A percentile compares a stretch with the other conserved stretches of the same genome.
Evolutionary conservation across 1,140 invertebrate species (phyloP).

Genomic region (Neuroterus valhalla): DNA sequence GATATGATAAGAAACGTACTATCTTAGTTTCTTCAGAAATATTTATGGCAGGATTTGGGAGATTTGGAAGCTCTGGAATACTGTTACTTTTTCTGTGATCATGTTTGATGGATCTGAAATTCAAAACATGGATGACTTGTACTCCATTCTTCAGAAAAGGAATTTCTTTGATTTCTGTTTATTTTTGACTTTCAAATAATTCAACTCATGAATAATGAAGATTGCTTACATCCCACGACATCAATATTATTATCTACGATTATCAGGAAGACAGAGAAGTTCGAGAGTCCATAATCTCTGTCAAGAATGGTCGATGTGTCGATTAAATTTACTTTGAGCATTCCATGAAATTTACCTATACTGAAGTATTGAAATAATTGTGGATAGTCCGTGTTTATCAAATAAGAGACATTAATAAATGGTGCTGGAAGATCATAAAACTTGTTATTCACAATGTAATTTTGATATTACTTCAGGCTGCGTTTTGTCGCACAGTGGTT

Average conservation of each 20-base stretch:
- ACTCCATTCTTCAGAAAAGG: too few relatives aligned
- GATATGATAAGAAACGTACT: slow-evolving; percentile 55
- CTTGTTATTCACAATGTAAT: neutral
- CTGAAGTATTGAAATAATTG: slow-evolving; percentile 71
- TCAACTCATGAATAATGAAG: slow-evolving; percentile 12
- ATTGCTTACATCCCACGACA: slow-evolving; percentile 63
- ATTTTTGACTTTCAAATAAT: too few relatives aligned
- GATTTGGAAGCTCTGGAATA: slow-evolving; percentile 72
- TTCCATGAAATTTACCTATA: slow-evolving; percentile 68
- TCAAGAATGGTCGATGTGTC: slow-evolving; percentile 68
- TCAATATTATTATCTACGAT: slow-evolving; percentile 75
- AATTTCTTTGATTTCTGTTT: slow-evolving; percentile 37
- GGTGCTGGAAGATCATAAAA: slow-evolving; percentile 40
- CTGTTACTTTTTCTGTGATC: slow-evolving; percentile 59
- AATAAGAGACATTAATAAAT: slow-evolving; percentile 53
- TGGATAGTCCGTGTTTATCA: slow-evolving; percentile 59
- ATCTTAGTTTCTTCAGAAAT: slow-evolving; percentile 68
- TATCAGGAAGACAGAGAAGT: slow-evolving; percentile 71
- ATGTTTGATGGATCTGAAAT: slow-evolving; percentile 43
- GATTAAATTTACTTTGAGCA: slow-evolving; percentile 67
- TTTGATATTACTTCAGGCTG: neutral
- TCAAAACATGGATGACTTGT: slow-evolving; percentile 35
- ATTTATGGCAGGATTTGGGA: slow-evolving; percentile 53
- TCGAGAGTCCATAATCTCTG: slow-evolving; percentile 69
- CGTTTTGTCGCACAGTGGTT: too few relatives aligned